Conservation (phyloP, 1,140 invertebrate species). For the Heliconius congener region DNA sequence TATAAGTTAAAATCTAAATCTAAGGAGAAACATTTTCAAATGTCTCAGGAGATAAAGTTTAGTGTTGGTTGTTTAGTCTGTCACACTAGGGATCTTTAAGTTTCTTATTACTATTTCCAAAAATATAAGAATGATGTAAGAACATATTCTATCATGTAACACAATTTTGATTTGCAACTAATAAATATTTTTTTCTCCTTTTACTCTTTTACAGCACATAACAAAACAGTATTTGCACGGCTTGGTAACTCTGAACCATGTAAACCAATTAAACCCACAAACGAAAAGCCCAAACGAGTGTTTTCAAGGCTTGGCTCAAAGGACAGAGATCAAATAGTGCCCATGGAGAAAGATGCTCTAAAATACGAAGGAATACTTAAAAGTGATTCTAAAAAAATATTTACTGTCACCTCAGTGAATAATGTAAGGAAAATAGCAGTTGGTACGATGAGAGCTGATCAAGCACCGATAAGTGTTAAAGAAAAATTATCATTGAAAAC, state of each 20-base stretch:
- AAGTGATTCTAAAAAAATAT: slow-evolving; percentile 57
- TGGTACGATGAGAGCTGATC: slow-evolving; percentile 75
- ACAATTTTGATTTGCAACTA: too few relatives aligned
- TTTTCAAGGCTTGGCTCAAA: slow-evolving; percentile 70
- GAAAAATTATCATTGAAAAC: slow-evolving; percentile 67
- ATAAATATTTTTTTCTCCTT: background rate
- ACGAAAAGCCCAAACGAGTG: slow-evolving; percentile 53
- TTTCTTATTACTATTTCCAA: too few relatives aligned
- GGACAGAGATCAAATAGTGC: slow-evolving; percentile 44
- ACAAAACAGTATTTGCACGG: slow-evolving; percentile 66
- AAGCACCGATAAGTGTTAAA: slow-evolving; percentile 67
- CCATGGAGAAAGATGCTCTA: slow-evolving; percentile 66
- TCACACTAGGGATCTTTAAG: too few relatives aligned
- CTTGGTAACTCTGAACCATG: slow-evolving; percentile 57
- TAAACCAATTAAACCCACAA: background rate
- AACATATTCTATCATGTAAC: too few relatives aligned
- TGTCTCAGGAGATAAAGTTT: too few relatives aligned
- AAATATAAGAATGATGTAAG: too few relatives aligned
- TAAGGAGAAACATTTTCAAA: too few relatives aligned
- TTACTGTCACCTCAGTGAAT: slow-evolving; percentile 64
- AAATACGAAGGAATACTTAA: slow-evolving; percentile 79
- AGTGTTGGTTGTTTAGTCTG: too few relatives aligned
- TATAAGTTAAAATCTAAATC: too few relatives aligned
- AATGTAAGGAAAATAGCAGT: slow-evolving; percentile 64
- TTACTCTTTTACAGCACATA: slow-evolving; percentile 52